A percentile compares a stretch with the other conserved stretches of the same genome.
phyloP scores from a whole-genome alignment of 2,797 vertebrate genomes.

The Philypnodon macrostomus region DNA sequence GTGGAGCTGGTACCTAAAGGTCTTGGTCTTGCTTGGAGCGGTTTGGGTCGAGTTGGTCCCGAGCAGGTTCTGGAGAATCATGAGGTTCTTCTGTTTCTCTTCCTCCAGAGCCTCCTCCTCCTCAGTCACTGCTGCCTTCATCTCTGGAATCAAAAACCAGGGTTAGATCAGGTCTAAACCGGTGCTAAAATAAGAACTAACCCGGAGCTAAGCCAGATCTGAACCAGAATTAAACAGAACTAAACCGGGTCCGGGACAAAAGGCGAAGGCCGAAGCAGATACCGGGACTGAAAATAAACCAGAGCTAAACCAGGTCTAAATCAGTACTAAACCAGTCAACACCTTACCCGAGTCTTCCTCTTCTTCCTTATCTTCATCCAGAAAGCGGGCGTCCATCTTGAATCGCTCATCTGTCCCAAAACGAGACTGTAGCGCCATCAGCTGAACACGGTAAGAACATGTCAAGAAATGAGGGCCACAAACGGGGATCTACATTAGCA shows the following conservation, averaged over 20 bases:
- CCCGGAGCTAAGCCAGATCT: too few relatives aligned
- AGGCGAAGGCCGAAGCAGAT: background rate
- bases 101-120: constrained; percentile 77
- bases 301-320: too few relatives aligned
- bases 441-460: constrained; percentile 65
- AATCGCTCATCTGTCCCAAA: constrained; percentile 91
- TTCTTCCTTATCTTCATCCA: constrained; percentile 75
- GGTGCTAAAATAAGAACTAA: too few relatives aligned
- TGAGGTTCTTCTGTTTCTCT: constrained; percentile 87
- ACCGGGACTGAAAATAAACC: too few relatives aligned
- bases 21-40: constrained; percentile 76
- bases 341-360: constrained; percentile 40
- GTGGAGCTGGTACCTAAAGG: constrained; percentile 80
- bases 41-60: constrained; percentile 54
- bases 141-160: constrained; percentile 26
- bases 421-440: constrained; percentile 87
- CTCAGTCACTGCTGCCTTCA: constrained; percentile 30
- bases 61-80: constrained; percentile 83
- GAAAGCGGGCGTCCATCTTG: constrained; percentile 88
- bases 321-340: background rate
- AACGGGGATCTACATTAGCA: too few relatives aligned
- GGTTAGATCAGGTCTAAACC: background rate
- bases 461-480: background rate
- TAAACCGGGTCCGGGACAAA: constrained; percentile 25
- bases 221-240: too few relatives aligned